phyloP scores from a whole-genome alignment of 2,113 vertebrate species.

The Cyrtonyx montezumae region DNA sequence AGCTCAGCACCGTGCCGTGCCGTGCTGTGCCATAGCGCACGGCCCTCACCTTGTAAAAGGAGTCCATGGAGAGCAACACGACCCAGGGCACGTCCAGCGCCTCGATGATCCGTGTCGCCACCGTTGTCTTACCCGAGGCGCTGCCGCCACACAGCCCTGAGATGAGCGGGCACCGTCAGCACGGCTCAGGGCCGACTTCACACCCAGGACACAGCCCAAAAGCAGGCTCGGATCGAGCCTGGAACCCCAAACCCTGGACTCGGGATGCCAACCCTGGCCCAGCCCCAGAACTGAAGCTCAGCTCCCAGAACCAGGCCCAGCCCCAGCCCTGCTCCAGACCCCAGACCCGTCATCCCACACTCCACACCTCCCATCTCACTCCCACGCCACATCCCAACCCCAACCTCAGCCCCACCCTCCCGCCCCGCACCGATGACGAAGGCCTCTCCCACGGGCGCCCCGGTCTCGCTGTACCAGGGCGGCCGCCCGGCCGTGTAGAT shows the following conservation, averaged over 20 bases:
- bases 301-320: fast-evolving
- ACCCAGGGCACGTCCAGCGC: conserved; percentile 92
- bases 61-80: conserved; percentile 92
- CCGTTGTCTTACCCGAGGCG: conserved; percentile 90
- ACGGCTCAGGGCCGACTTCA: not conserved
- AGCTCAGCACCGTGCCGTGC: fast-evolving
- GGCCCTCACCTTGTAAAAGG: conserved; percentile 87
- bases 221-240: too few species aligned
- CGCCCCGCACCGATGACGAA: conserved; percentile 86
- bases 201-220: too few species aligned
- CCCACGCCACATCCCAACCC: too few species aligned
- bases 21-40: fast-evolving
- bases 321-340: too few species aligned
- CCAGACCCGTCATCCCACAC: too few species aligned
- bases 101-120: conserved; percentile 91
- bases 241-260: too few species aligned
- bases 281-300: too few species aligned
- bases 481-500: conserved; percentile 90
- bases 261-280: too few species aligned
- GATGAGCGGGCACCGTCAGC: not conserved
- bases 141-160: conserved; percentile 90
- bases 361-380: too few species aligned
- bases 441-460: conserved; percentile 90
- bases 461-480: conserved; percentile 91
- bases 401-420: too few species aligned